Evolutionary conservation across 2,113 vertebrate genomes (phyloP), one percentile per base, ranked within the genome.

Genomic region (Eulemur rufifrons): DNA sequence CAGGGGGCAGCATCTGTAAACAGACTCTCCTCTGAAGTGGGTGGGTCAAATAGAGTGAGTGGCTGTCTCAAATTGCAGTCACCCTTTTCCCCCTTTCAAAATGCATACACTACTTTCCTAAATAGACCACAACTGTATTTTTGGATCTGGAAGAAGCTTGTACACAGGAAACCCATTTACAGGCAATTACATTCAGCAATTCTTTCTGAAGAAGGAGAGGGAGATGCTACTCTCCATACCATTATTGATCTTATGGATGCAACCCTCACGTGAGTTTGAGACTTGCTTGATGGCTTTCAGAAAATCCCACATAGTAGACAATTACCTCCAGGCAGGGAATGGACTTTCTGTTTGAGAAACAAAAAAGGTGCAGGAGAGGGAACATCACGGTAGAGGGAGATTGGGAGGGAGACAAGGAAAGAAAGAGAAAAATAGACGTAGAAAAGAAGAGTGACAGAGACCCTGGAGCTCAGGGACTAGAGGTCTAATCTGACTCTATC

Each of bases 221-320:
- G 25, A 87, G 32, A 92, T 91, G 86, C 11, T 84, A 21, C 34
- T 68, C n/a, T 10, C 66, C 32, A 4, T 39, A n/a, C 56, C 14
- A 45, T 14, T 66, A 8, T 11, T 84, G 63, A 29, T 97, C 39
- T 59, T 84, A 23, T 95, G 95, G 86, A 52, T 78, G 37, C 95
- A 61, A 3, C 8, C 68, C 12, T 29, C 90, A 80, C 13, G 64
- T 97, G 86, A 96, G 95, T 95, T 89, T 64, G 39, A 78, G 17
- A 78, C 25, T 54, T 84, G 61, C 77, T 9, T 78, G 68, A 37
- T 10, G 61, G 34, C 32, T 63, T 88, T n/a, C 86, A 10, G 47
- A 59, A 63, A 90, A 37, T 64, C 50, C 68, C 45, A 45, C 54
- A 42, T 21, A 15, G 27, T 42, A 34, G 20, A 52, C 23, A 73